phyloP scores from a whole-genome alignment of 2,113 vertebrate genomes.

The Notarius lentiginosus region DNA sequence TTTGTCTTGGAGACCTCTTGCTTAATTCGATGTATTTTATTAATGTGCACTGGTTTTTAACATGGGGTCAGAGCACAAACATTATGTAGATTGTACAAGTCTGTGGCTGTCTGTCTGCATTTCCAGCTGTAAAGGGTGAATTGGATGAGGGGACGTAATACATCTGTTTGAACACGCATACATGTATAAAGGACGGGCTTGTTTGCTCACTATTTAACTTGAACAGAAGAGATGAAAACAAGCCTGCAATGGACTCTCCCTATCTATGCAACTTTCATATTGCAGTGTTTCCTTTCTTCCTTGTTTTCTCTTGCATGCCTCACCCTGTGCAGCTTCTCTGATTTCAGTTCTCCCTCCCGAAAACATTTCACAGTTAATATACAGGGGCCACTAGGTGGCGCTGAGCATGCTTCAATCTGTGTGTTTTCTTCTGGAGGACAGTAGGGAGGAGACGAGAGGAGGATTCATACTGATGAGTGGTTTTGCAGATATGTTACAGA shows the following conservation, averaged over 20 bases:
- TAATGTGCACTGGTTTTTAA: background rate
- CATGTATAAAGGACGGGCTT: background rate
- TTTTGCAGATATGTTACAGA: slow-evolving; percentile 26
- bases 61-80: background rate
- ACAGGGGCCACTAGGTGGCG: slow-evolving; percentile 42
- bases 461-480: slow-evolving; percentile 2
- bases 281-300: background rate
- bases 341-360: background rate
- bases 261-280: background rate
- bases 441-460: slow-evolving; percentile 43
- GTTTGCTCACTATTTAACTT: slow-evolving; percentile 15
- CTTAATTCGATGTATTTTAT: background rate
- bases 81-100: background rate
- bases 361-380: background rate
- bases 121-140: background rate
- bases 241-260: background rate
- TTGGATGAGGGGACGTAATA: background rate
- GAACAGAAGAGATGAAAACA: slow-evolving; percentile 9
- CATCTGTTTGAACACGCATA: background rate
- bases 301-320: background rate
- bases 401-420: background rate
- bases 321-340: slow-evolving; percentile 6
- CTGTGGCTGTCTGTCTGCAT: background rate
- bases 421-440: slow-evolving; percentile 12
- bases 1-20: background rate